These are phyloP conservation scores for Mormyrops attenuatus DNA, from an alignment of 2,797 vertebrate species.

Conservation along the genomic window DNA sequence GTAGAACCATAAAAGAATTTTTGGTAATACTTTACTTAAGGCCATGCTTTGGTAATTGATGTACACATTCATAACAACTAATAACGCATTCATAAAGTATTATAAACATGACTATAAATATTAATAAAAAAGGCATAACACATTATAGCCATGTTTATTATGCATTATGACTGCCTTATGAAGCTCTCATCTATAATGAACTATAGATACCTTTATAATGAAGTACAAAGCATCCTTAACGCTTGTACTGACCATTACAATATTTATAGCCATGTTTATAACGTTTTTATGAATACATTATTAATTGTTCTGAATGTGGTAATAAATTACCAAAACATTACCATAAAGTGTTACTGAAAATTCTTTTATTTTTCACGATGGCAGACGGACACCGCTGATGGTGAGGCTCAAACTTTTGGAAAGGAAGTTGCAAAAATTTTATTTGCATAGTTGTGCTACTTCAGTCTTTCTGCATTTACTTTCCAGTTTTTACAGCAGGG, in stretches of 20 bases:
- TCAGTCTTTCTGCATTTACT: neutral
- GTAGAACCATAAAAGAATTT: too few species aligned
- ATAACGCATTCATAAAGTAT: neutral
- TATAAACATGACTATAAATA: neutral
- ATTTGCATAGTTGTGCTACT: neutral
- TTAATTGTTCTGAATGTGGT: neutral
- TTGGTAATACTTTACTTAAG: too few species aligned
- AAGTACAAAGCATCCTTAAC: neutral
- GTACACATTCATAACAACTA: neutral
- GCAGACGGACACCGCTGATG: neutral
- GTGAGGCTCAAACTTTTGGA: neutral
- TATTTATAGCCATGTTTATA: neutral
- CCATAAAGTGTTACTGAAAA: neutral
- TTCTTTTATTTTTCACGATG: neutral
- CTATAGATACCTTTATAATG: neutral
- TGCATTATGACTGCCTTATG: neutral
- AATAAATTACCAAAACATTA: neutral
- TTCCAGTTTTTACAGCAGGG: neutral
- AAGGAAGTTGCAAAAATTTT: neutral
- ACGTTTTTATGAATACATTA: neutral
- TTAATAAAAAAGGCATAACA: neutral
- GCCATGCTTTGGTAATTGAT: too few species aligned
- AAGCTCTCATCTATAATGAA: neutral
- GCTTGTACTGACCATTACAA: neutral
- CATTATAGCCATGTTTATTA: neutral